Evolutionary conservation across 2,888 invertebrate species (phyloP), one percentile per base, ranked within the genome.

Genomic region (Hemicrepidius hirtus): DNA sequence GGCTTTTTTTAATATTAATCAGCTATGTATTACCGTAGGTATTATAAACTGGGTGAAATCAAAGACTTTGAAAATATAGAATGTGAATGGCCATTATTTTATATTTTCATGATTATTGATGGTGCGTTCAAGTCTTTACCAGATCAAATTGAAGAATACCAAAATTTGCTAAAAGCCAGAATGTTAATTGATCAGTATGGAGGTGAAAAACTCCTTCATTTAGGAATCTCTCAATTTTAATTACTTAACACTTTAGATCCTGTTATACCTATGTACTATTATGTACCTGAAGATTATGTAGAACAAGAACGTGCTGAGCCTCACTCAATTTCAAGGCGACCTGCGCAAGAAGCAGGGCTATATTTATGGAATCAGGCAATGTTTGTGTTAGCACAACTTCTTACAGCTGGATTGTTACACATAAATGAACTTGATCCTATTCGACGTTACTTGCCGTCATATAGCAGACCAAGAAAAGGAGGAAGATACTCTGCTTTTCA

Each of bases 51-150:
- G 81, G 97, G 97, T 13, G 98, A 99, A 88, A 92, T 98, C 1
- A 97, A 97, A 86, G 94, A 96, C 82, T 99, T 98, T 87, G 98
- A 99, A 83, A 95, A 95, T 49, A 91, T 99, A 12, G 99, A 99
- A 87, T 96, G 97, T 77, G 98, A 99, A 85, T 99, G 99, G 98
- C 99, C 99, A 0, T 86, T 99, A 60, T 98, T 99, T 86, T 97
- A 95, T 83, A 94, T 97, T 49, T 95, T 94, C 85, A 95, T 99
- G 93, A 95, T 98, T 57, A 97, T 99, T 78, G 98, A 99, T 85
- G 97, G 98, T 9, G 95, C 96, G 59, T 97, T 96, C 84, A 94
- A 94, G 81, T 92, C 94, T 16, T 88, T 95, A 76, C 93, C 95
- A 2, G 95, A 96, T 64, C 97, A 97, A 88, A 94, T 97, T n/a